These are phyloP conservation scores for Terrapene triunguis DNA, from an alignment of 2,113 vertebrate genomes.

Conservation along the genomic window DNA sequence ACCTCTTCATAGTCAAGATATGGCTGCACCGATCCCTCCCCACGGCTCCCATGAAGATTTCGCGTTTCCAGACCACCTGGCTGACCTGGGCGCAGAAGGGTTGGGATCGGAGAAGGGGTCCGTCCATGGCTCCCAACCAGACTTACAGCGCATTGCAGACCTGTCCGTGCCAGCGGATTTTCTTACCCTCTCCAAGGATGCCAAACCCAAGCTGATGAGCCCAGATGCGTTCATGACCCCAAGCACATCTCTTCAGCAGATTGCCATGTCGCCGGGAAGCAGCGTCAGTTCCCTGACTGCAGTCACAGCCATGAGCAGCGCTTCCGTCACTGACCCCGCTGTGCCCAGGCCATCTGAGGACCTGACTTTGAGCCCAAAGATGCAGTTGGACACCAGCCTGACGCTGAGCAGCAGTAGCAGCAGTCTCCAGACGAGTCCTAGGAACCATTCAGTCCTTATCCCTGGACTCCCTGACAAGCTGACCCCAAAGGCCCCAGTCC, in stretches of 20 bases:
- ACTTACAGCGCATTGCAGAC: constrained; percentile 88
- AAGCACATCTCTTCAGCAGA: constrained; percentile 91
- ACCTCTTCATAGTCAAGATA: constrained; percentile 85
- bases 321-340: constrained; percentile 84
- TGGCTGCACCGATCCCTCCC: constrained; percentile 79
- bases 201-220: constrained; percentile 96
- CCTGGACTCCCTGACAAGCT: constrained; percentile 88
- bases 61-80: constrained; percentile 88
- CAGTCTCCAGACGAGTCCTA: constrained; percentile 85
- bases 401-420: constrained; percentile 78
- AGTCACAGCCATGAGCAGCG: constrained; percentile 89
- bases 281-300: constrained; percentile 92
- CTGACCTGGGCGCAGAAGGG: constrained; percentile 83
- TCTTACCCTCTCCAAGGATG: constrained; percentile 83
- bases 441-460: constrained; percentile 86
- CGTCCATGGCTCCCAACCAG: constrained; percentile 87
- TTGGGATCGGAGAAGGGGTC: constrained; percentile 89
- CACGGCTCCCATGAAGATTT: constrained; percentile 88
- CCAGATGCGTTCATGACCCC: constrained; percentile 98
- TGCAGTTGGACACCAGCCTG: constrained; percentile 85
- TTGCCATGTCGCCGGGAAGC: constrained; percentile 89
- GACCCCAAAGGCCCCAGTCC: constrained; percentile 81
- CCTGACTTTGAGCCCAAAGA: constrained; percentile 89
- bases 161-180: constrained; percentile 92
- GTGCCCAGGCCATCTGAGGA: constrained; percentile 88